phyloP scores from a whole-genome alignment of 2,797 vertebrate species.

The Pseudochaenichthys georgianus region DNA sequence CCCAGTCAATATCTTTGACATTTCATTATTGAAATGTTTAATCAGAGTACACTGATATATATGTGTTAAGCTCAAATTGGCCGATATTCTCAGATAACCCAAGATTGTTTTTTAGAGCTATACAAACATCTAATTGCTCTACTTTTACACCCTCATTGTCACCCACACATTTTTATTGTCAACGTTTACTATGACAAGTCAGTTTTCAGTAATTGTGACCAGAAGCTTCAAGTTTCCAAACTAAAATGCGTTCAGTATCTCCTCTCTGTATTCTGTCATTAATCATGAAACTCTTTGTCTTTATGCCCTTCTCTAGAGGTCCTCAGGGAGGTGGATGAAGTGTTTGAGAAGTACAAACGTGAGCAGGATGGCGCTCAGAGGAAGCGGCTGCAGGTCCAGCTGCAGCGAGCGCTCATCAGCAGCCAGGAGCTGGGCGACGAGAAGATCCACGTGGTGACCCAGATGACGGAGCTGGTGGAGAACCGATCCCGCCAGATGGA shows the following conservation, averaged over 20 bases:
- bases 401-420: constrained; percentile 94
- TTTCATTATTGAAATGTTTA: no score
- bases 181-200: no score
- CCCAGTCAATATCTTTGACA: no score
- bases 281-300: constrained; percentile 1
- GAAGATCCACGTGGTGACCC: constrained; percentile 97
- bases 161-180: no score
- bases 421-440: constrained; percentile 98
- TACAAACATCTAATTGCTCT: no score
- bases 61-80: no score
- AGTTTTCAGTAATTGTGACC: no score
- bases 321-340: constrained; percentile 96
- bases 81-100: no score
- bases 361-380: constrained; percentile 92
- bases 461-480: constrained; percentile 97
- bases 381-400: constrained; percentile 93
- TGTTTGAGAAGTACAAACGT: constrained; percentile 94
- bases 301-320: constrained; percentile 86
- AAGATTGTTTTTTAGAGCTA: no score
- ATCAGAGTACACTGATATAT: no score
- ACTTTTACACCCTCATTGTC: no score
- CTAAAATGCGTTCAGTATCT: background rate
- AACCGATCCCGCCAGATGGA: constrained; percentile 97
- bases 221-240: no score
- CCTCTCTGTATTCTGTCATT: background rate